Evolutionary conservation across 1,140 invertebrate genomes (phyloP), one percentile per base, ranked within the genome.

Genomic region (Hesperophylax magnus): DNA sequence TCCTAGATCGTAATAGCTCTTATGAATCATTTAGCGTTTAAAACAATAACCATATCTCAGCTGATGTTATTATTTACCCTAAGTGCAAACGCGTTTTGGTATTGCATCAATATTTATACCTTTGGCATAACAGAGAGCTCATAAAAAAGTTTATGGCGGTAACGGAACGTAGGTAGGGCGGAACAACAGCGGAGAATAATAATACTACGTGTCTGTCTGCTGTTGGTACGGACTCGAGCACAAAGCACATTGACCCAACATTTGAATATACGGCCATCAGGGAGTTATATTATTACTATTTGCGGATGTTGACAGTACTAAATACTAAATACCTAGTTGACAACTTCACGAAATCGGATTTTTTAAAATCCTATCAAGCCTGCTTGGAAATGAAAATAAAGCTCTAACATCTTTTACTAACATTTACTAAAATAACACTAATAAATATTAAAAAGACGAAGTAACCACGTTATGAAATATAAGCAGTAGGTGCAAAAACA

Each of bases 31-130:
- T 22, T 11, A 61, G n/a, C 20, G 58, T 22, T 61, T 20, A 15
- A 20, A 61, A 61, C 24, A 61, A 20, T 61, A 20, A 61, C 18
- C 18, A 61, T 61, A 61, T 22, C 20, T 14, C 58, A 15, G 24
- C 18, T 24, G 58, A 22, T 61, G 58, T 61, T 61, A 34, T n/a
- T 31, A 67, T 67, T 67, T 67, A 67, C n/a, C 27, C 27, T 67
- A n/a, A 67, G 63, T 67, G 63, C 63, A 67, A 27, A 67, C 63
- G 27, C 39, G 63, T 67, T 67, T 67, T 67, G 27, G 63, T 31
- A 67, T 3, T 5, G 31, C 27, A 34, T 67, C 22, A 67, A 67
- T 67, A 67, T 34, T 67, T 67, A 67, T 67, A 67, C 6, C 34
- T 67, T 67, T 67, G 24, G 63, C 31, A 34, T 67, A 34, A 67